These are phyloP conservation scores for Andrena chrysosceles DNA, from an alignment of 2,888 invertebrate species.

Conservation along the genomic window DNA sequence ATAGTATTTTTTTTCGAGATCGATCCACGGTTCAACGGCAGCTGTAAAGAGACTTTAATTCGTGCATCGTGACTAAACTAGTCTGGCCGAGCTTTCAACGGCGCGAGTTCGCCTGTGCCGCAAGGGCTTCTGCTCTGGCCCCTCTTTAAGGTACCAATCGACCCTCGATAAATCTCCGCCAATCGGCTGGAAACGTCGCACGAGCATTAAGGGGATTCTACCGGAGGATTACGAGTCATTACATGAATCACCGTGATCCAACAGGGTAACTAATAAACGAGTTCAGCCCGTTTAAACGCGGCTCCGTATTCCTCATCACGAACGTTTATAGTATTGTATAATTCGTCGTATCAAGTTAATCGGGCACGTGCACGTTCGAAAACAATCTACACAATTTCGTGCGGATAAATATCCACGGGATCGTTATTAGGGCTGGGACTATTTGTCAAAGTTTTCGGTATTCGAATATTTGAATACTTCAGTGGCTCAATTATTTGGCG, in stretches of 20 bases:
- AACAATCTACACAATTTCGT: neutral
- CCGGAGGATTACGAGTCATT: constrained; percentile 65
- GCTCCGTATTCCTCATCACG: constrained; percentile 64
- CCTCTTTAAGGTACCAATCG: constrained; percentile 50
- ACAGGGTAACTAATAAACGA: constrained; percentile 46
- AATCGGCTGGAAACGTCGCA: constrained; percentile 62
- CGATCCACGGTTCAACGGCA: constrained; percentile 16
- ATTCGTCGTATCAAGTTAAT: neutral
- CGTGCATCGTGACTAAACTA: constrained; percentile 55
- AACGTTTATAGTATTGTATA: constrained; percentile 8
- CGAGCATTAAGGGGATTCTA: constrained; percentile 60
- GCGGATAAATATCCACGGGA: neutral
- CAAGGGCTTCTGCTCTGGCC: constrained; percentile 44
- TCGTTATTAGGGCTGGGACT: too few relatives aligned
- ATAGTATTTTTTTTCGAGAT: neutral
- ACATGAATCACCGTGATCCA: constrained; percentile 67
- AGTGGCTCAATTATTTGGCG: too few relatives aligned
- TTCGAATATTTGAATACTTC: too few relatives aligned
- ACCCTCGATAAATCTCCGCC: constrained; percentile 68
- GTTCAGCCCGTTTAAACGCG: constrained; percentile 51
- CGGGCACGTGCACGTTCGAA: neutral
- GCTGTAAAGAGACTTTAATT: constrained; percentile 57
- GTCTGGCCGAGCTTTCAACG: constrained; percentile 39
- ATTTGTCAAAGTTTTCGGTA: too few relatives aligned
- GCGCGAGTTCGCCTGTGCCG: constrained; percentile 53